Base-by-base conservation (phyloP, 2,113 vertebrate species). In the Perccottus glenii region DNA sequence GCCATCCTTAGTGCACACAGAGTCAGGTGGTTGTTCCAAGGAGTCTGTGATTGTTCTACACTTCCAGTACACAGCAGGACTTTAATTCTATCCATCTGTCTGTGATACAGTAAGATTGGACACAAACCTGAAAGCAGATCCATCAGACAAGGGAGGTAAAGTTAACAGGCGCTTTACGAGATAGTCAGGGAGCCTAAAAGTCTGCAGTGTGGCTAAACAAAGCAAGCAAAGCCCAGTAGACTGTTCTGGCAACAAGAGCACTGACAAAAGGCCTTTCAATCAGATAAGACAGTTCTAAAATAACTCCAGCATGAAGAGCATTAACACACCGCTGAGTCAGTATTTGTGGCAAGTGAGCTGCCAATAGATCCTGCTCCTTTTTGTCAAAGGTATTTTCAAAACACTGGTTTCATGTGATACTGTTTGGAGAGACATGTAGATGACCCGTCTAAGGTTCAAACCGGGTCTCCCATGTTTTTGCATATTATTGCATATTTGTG, bases 181-280 rank as follows among this genome's bases (percentile, higher is more conserved):
- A 42, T 52, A n/a, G 47, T 67, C 52, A 52, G 68, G 12, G 16
- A 40, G 12, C 11, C 48, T 64, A 44, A 33, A 48, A 64, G 16
- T 68, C 49, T 57, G 67, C 73, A 42, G 52, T 64, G n/a, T 56
- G 44, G 38, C 60, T 43, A 32, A 51, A 51, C 49, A 47, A 50
- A 40, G 33, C 53, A 75, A 70, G 67, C 58, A 75, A 60, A 67
- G 42, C 63, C 35, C 35, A 15, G 61, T 52, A 60, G 60, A 47
- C 52, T 36, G 7, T 0, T 6, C 57, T 52, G 19, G 47, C 16
- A 33, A 57, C 10, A 19, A 55, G 32, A 61, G 42, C 19, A 42
- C 14, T 27, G 27, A 36, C 57, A 67, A 56, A 35, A 68, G 12
- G 27, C 36, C 52, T 64, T 51, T 52, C 14, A 48, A 52, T 52